These are phyloP conservation scores for Pseudorhombus dupliciocellatus DNA, from an alignment of 2,113 vertebrate species.

Conservation along the genomic window DNA sequence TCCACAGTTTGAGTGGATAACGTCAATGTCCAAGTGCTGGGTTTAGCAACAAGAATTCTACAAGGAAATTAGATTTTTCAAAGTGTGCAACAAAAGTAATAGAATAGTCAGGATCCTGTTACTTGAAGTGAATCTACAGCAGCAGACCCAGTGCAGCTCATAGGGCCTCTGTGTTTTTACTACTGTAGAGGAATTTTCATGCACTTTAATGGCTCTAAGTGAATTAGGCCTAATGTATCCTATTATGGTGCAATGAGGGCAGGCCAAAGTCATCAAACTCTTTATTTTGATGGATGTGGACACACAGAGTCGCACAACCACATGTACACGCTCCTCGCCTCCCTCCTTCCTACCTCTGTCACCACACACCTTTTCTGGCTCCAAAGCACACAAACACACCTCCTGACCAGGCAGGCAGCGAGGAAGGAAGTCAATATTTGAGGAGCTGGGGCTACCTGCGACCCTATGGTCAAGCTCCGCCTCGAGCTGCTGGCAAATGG, in stretches of 20 bases:
- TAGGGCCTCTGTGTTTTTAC: slow-evolving; percentile 33
- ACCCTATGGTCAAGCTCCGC: slow-evolving; percentile 37
- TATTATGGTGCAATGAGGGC: slow-evolving; percentile 60
- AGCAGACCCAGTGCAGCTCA: slow-evolving; percentile 17
- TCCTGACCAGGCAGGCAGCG: slow-evolving; percentile 64
- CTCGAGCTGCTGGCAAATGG: slow-evolving; percentile 50
- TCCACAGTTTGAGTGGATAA: too few relatives aligned
- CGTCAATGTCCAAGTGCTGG: not conserved
- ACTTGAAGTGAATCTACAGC: slow-evolving; percentile 29
- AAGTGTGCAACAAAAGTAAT: slow-evolving; percentile 6
- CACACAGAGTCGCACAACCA: slow-evolving; percentile 65
- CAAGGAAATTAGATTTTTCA: not conserved
- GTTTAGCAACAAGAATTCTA: not conserved
- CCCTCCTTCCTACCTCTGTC: slow-evolving; percentile 58
- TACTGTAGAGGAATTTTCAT: slow-evolving; percentile 43
- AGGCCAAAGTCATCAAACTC: slow-evolving; percentile 71
- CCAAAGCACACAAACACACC: slow-evolving; percentile 78
- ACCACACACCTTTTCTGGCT: slow-evolving; percentile 69
- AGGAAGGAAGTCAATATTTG: slow-evolving; percentile 81
- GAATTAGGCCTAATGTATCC: slow-evolving; percentile 65
- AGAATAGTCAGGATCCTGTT: slow-evolving; percentile 1
- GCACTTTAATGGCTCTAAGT: slow-evolving; percentile 44
- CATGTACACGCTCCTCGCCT: slow-evolving; percentile 36
- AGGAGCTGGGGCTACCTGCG: slow-evolving; percentile 61
- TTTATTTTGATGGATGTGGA: slow-evolving; percentile 78